Conservation (phyloP, 2,888 invertebrate species). For the Pachliopta kotzebuea region DNA sequence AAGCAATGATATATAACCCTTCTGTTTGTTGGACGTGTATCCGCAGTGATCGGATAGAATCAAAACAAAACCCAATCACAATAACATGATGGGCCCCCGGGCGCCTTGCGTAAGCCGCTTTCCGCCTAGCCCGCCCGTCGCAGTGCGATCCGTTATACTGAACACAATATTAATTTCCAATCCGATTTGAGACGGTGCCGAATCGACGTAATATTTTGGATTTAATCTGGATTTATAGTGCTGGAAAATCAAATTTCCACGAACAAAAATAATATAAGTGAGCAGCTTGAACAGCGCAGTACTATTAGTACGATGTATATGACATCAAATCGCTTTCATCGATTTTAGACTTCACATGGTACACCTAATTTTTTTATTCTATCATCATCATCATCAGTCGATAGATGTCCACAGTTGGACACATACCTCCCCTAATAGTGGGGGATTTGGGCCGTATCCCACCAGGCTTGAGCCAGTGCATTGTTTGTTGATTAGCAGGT, state of each 20-base stretch:
- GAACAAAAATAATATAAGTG: neutral
- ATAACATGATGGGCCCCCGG: slow-evolving; percentile 18
- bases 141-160: slow-evolving; percentile 21
- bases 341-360: no score
- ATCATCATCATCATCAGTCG: no score
- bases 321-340: no score
- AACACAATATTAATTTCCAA: slow-evolving; percentile 28
- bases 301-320: no score
- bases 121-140: slow-evolving; percentile 8
- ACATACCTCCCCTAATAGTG: no score
- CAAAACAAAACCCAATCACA: slow-evolving; percentile 7
- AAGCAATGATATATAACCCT: neutral
- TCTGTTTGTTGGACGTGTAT: neutral
- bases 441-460: no score
- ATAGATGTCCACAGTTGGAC: no score
- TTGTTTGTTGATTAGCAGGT: no score
- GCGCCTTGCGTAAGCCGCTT: slow-evolving; percentile 24
- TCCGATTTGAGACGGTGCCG: slow-evolving; percentile 4
- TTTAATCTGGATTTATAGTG: neutral
- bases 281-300: no score
- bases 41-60: neutral
- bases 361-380: no score
- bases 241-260: neutral
- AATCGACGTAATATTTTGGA: slow-evolving; percentile 1
- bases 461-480: no score